Percentiles rank a stretch among this genome's conserved stretches.
These are phyloP conservation scores for Drosophila willistoni DNA, from an alignment of 1,140 invertebrate genomes.

Conservation along the genomic window DNA sequence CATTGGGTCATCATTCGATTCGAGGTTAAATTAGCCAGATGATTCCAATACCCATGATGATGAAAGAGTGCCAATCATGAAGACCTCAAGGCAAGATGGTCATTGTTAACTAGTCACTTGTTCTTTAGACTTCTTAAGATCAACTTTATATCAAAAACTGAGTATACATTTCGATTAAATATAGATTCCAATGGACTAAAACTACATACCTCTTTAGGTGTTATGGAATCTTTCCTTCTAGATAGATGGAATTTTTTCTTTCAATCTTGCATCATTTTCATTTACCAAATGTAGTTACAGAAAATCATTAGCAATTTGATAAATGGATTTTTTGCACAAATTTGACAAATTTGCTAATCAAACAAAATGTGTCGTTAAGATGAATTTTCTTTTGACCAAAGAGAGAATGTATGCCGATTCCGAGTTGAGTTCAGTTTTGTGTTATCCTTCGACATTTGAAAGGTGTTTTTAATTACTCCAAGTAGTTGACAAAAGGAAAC, in stretches of 20 bases:
- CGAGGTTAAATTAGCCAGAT: slow-evolving; percentile 52
- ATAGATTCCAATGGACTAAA: too few species aligned
- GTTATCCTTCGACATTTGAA: slow-evolving; percentile 61
- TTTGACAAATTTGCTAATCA: slow-evolving; percentile 79
- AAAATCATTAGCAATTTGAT: slow-evolving; percentile 69
- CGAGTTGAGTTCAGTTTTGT: not conserved
- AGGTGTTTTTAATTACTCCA: slow-evolving; percentile 82
- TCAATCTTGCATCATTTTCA: not conserved
- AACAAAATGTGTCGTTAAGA: slow-evolving; percentile 53
- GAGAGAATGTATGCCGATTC: not conserved
- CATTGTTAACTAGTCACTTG: too few species aligned
- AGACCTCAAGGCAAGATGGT: not conserved
- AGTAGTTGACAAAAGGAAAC: slow-evolving; percentile 68
- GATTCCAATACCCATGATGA: slow-evolving; percentile 19
- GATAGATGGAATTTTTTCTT: not conserved
- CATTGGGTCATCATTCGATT: slow-evolving; percentile 46
- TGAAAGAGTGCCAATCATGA: slow-evolving; percentile 11
- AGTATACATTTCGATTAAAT: too few species aligned
- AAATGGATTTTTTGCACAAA: slow-evolving; percentile 68
- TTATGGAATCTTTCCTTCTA: too few species aligned
- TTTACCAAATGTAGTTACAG: not conserved
- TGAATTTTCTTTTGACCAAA: slow-evolving; percentile 10
- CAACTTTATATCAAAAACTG: too few species aligned
- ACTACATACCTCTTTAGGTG: too few species aligned
- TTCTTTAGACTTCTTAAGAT: too few species aligned